Evolutionary conservation across 1,140 invertebrate genomes (phyloP), one percentile per base, ranked within the genome.

Genomic region (Anastrepha ludens): DNA sequence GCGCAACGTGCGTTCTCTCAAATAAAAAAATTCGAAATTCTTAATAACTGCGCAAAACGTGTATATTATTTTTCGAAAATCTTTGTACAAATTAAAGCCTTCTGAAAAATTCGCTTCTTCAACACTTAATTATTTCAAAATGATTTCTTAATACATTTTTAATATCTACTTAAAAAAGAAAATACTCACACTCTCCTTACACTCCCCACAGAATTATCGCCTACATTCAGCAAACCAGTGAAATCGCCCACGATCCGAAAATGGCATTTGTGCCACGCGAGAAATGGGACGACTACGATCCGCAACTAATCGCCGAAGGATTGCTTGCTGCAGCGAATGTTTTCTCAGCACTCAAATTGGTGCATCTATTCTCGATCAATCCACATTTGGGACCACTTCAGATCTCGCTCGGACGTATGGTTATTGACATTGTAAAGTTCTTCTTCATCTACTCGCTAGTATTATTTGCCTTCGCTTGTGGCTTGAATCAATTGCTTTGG

Each of bases 271-370:
- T 97, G 62, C 96, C 97, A 0, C 94, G 98, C 64, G 97, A 98
- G 90, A 93, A 97, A 59, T 99, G 98, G 98, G 95, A 98, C 91
- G 96, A 97, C 15, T 99, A 97, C 93, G 98, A 99, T 94, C 98
- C 98, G 0, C 98, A 99, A 91, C 94, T 99, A 0, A 97, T 99
- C 64, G 97, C 98, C 5, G 98, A 99, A 92, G 98, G 98, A 20
- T 94, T 99, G 17, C 99, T 99, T 93, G 98, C 98, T 13, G 98
- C 97, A 17, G 98, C 98, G 62, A 99, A 99, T 94, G 97, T 99
- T 88, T 95, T 94, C 89, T 97, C 96, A 90, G 97, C 97, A 2
- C 93, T 98, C 39, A 98, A 98, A 93, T 93, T 98, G 88, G 96
- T 98, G 87, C 97, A 98, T 92, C 94, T 98, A 74, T 98, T 98